Evolutionary conservation across 2,888 invertebrate species (phyloP).

Genomic region (Cryptus armator): DNA sequence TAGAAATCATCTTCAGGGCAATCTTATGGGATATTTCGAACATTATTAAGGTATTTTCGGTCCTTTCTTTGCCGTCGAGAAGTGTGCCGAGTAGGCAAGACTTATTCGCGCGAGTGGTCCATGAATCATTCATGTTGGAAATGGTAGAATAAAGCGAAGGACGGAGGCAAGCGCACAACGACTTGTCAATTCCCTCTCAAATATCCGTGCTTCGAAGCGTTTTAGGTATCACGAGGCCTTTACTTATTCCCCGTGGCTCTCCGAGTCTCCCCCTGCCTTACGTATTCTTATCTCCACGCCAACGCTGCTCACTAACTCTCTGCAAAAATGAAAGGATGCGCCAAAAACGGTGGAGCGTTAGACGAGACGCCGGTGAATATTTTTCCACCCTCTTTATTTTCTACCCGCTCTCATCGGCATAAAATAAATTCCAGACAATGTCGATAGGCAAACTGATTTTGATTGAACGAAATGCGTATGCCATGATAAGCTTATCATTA

Average conservation of each 20-base stretch:
- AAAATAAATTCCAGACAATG: neutral
- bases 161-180: neutral
- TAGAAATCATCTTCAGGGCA: neutral
- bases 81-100: neutral
- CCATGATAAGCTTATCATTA: neutral
- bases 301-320: neutral
- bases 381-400: slow-evolving; percentile 3
- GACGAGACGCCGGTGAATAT: slow-evolving; percentile 35
- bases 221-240: slow-evolving; percentile 12
- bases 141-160: slow-evolving; percentile 5
- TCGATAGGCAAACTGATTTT: neutral
- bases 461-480: neutral
- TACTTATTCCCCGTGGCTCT: slow-evolving; percentile 24
- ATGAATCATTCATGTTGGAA: slow-evolving; percentile 55
- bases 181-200: slow-evolving; percentile 41
- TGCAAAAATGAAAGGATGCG: neutral
- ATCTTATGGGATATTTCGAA: neutral
- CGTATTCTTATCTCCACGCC: slow-evolving; percentile 10
- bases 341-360: slow-evolving; percentile 4
- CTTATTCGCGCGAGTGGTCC: slow-evolving; percentile 26
- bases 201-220: slow-evolving; percentile 14
- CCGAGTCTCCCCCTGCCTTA: slow-evolving; percentile 3
- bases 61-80: neutral
- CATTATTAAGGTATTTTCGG: slow-evolving; percentile 1
- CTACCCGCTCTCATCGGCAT: neutral